These are phyloP conservation scores for Scaptomyza tumidula DNA, from an alignment of 2,888 invertebrate genomes.

Conservation along the genomic window DNA sequence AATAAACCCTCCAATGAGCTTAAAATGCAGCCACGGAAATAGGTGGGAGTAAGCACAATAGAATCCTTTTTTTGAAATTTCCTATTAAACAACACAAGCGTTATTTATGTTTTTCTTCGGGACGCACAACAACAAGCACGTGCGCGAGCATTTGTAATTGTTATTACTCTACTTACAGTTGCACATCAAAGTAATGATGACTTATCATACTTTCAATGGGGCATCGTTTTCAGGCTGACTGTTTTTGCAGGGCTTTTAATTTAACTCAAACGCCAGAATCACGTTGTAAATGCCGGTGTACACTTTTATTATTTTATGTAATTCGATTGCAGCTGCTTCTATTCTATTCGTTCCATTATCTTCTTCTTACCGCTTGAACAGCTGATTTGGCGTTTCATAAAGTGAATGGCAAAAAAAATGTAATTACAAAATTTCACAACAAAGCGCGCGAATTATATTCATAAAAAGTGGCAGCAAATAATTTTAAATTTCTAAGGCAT, in stretches of 20 bases:
- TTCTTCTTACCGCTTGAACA: slow-evolving; percentile 5
- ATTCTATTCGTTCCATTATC: slow-evolving; percentile 14
- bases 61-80: slow-evolving; percentile 84
- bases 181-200: slow-evolving; percentile 86
- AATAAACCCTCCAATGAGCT: slow-evolving; percentile 86
- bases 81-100: slow-evolving; percentile 75
- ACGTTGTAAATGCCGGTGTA: slow-evolving; percentile 54
- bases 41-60: slow-evolving; percentile 85
- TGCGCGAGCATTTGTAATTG: slow-evolving; percentile 23
- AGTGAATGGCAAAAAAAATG: slow-evolving; percentile 33
- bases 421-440: slow-evolving; percentile 47
- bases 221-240: not conserved
- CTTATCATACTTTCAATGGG: slow-evolving; percentile 78
- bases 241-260: slow-evolving; percentile 8
- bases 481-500: slow-evolving; percentile 11
- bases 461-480: slow-evolving; percentile 25
- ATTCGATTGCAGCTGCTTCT: slow-evolving; percentile 37
- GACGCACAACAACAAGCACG: slow-evolving; percentile 50
- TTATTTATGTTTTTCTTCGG: not conserved
- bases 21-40: slow-evolving; percentile 87
- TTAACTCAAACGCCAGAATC: slow-evolving; percentile 17
- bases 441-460: slow-evolving; percentile 50
- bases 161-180: slow-evolving; percentile 85
- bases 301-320: slow-evolving; percentile 57
- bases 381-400: not conserved